Base-by-base conservation (phyloP, 1,140 invertebrate genomes). In the Hesperophylax magnus region DNA sequence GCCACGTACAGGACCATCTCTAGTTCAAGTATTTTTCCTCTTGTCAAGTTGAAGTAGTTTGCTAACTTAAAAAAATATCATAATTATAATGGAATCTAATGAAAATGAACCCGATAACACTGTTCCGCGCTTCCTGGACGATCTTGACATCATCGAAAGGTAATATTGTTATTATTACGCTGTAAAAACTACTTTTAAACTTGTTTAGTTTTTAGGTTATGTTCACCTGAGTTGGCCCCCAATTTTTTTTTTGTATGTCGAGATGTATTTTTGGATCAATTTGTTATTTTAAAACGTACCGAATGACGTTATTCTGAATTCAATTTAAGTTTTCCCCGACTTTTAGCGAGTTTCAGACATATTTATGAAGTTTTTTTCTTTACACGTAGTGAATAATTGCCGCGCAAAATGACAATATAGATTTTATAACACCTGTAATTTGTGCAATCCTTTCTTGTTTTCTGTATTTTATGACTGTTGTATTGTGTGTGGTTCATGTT, bases 141-240 rank as follows among this genome's bases (percentile, higher is more conserved):
- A 78, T 22, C 14, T 78, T 11, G 60, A 78, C 22, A 47, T 78
- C 20, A 53, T 78, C 9, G 77, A 78, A 24, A 78, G 77, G 77
- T 78, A 31, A 53, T 24, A 31, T 76, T 18, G 27, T 67, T 52
- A 11, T 47, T 0, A 72, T 20, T 22, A 17, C 24, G 69, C 18
- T 72, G 6, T 0, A 72, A 72, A 20, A 18, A 72, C 8, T 53
- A 20, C 18, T 52, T 39, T 20, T 8, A 72, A 72, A 47, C 39
- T 47, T 47, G 11, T 18, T 20, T 72, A 14, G 11, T 72, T 47
- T 53, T 52, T n/a, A 67, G 24, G 24, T 67, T 31, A 67, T n/a
- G 11, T 52, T 22, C 67, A 47, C 39, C 39, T 4, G 7, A 20
- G 18, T 53, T 14, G 2, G 47, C 22, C 69, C 52, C 11, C 7